These are phyloP conservation scores for Bombus pyrosoma DNA, from an alignment of 1,140 invertebrate genomes.

Conservation along the genomic window DNA sequence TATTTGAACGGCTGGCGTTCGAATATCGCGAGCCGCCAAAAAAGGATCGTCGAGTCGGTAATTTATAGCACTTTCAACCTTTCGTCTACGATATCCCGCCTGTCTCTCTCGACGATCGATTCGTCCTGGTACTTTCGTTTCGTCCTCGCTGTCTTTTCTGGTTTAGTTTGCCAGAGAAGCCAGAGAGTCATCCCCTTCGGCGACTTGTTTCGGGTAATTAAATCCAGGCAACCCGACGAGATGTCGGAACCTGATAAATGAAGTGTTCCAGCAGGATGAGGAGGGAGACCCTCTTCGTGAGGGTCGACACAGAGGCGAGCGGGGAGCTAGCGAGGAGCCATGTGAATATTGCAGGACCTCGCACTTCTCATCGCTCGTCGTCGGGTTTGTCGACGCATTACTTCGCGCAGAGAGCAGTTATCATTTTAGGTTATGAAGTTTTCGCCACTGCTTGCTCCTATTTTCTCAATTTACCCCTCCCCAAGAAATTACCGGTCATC, in stretches of 20 bases:
- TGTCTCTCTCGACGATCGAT: conserved; percentile 4
- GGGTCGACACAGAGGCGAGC: conserved; percentile 58
- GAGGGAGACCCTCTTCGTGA: conserved; percentile 59
- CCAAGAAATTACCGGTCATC: neutral
- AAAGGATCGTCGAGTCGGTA: neutral
- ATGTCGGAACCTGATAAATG: conserved; percentile 74
- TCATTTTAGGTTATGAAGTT: conserved; percentile 19
- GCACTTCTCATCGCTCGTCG: conserved; percentile 59
- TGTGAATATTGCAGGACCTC: conserved; percentile 70
- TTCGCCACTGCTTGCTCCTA: too few species aligned
- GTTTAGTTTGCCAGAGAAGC: conserved; percentile 42
- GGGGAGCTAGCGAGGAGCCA: conserved; percentile 56
- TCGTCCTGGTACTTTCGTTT: conserved; percentile 49
- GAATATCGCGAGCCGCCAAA: neutral
- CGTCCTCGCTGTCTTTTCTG: conserved; percentile 34
- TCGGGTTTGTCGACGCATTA: conserved; percentile 56
- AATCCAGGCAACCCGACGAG: conserved; percentile 71
- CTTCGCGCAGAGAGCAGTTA: conserved; percentile 41
- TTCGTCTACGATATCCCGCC: neutral
- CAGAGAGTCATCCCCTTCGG: conserved; percentile 59
- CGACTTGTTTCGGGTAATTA: conserved; percentile 74
- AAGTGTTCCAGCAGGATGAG: conserved; percentile 67
- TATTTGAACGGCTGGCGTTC: too few species aligned
- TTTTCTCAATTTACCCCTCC: neutral
- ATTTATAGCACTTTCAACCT: conserved; percentile 18